Evolutionary conservation across 2,888 invertebrate species (phyloP).

Genomic region (Coenonympha glycerion): DNA sequence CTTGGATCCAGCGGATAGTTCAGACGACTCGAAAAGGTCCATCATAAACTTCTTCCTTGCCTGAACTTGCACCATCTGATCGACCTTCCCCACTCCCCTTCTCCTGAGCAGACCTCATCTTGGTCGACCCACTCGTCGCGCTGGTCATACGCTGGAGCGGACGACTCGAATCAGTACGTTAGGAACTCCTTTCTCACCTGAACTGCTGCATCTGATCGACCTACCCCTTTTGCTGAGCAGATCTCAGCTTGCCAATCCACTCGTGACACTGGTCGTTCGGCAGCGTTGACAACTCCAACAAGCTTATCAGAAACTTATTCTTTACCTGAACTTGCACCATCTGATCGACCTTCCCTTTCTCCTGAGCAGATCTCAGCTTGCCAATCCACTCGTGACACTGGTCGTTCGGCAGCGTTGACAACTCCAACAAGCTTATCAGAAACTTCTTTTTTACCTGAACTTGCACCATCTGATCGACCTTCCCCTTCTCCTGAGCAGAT

Average conservation of each 20-base stretch:
- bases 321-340: conserved; percentile 79
- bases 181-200: neutral
- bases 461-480: conserved; percentile 79
- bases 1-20: too few species aligned
- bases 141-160: conserved; percentile 85
- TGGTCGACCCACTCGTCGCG: conserved; percentile 80
- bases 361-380: conserved; percentile 82
- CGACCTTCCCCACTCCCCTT: conserved; percentile 80
- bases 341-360: conserved; percentile 80
- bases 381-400: conserved; percentile 82
- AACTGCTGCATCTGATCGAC: too few species aligned
- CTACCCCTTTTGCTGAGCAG: too few species aligned
- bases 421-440: conserved; percentile 85
- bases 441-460: conserved; percentile 80
- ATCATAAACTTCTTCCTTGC: too few species aligned
- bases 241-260: too few species aligned
- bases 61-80: conserved; percentile 79
- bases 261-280: too few species aligned
- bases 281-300: too few species aligned
- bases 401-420: conserved; percentile 86
- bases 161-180: conserved; percentile 49
- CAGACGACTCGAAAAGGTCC: too few species aligned
- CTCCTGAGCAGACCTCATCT: conserved; percentile 81
- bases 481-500: conserved; percentile 81
- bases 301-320: too few species aligned